Percentiles rank a stretch among this genome's conserved stretches.
Conservation (phyloP, 2,113 vertebrate genomes). For the Chamaea fasciata region DNA sequence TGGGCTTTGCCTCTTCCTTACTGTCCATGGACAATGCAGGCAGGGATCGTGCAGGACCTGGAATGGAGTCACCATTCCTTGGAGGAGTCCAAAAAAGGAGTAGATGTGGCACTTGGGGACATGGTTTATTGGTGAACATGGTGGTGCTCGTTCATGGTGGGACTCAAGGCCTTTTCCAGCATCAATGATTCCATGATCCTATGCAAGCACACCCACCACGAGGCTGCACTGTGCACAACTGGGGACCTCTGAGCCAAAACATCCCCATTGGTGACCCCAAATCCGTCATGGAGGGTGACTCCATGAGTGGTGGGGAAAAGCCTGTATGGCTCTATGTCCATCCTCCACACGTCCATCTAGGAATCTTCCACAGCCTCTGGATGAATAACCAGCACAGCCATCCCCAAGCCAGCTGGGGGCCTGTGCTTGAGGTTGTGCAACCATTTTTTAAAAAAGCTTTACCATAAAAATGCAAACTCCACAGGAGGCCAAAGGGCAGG, state of each 20-base stretch:
- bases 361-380: background rate
- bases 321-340: rapidly evolving
- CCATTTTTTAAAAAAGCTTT: background rate
- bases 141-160: background rate
- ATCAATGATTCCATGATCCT: background rate
- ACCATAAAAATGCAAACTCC: background rate
- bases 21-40: rapidly evolving
- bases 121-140: background rate
- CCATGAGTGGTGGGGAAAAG: background rate
- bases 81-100: background rate
- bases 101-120: background rate
- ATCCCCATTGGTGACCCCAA: background rate
- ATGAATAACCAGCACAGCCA: background rate
- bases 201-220: rapidly evolving
- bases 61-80: background rate
- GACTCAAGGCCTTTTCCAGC: background rate
- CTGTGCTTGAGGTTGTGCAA: background rate
- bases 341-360: background rate
- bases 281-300: background rate
- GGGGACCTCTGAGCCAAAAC: background rate
- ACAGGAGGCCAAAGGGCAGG: background rate
- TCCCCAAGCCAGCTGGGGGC: background rate
- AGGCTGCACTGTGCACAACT: background rate
- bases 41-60: background rate
- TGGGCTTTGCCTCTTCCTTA: background rate